These are phyloP conservation scores for Ianthella basta DNA, from an alignment of 37 sponge, comb jelly and placozoan genomes.

Conservation along the genomic window DNA sequence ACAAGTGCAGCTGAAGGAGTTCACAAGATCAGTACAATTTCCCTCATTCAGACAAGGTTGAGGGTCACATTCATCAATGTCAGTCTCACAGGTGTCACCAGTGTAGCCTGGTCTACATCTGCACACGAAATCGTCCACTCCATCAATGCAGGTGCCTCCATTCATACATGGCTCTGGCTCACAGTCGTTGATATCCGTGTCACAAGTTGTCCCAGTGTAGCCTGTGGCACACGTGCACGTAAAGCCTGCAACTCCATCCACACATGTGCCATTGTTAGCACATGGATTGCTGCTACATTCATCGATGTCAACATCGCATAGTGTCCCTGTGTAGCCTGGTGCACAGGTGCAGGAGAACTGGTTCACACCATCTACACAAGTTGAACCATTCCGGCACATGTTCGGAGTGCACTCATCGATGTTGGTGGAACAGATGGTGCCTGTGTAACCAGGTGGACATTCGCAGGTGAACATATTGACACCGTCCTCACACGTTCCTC, in stretches of 20 bases:
- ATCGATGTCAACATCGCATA: conserved; percentile 30
- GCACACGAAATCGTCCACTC: conserved; percentile 19
- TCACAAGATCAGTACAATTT: conserved; percentile 35
- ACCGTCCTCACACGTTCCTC: conserved; percentile 21
- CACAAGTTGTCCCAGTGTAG: conserved; percentile 30
- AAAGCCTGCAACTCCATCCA: conserved; percentile 26
- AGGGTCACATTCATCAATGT: conserved; percentile 30
- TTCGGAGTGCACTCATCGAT: conserved; percentile 22
- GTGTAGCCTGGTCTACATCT: conserved; percentile 35
- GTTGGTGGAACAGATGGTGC: conserved; percentile 11
- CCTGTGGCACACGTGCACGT: conserved; percentile 31
- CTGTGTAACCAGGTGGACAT: conserved; percentile 34
- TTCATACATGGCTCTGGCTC: conserved; percentile 24
- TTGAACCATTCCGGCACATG: conserved; percentile 32
- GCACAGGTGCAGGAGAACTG: conserved; percentile 21
- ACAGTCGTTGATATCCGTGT: conserved; percentile 32
- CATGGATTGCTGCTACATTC: conserved; percentile 35
- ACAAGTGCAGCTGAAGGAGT: conserved; percentile 29
- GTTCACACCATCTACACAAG: conserved; percentile 10
- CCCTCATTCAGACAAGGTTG: conserved; percentile 37
- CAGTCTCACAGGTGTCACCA: conserved; percentile 24
- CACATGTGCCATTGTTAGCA: conserved; percentile 17
- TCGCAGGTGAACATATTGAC: conserved; percentile 18
- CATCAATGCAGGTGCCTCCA: conserved; percentile 41
- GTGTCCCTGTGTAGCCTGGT: conserved; percentile 25